Evolutionary conservation across 2,797 vertebrate species (phyloP).

Genomic region (Ptychadena robeensis): DNA sequence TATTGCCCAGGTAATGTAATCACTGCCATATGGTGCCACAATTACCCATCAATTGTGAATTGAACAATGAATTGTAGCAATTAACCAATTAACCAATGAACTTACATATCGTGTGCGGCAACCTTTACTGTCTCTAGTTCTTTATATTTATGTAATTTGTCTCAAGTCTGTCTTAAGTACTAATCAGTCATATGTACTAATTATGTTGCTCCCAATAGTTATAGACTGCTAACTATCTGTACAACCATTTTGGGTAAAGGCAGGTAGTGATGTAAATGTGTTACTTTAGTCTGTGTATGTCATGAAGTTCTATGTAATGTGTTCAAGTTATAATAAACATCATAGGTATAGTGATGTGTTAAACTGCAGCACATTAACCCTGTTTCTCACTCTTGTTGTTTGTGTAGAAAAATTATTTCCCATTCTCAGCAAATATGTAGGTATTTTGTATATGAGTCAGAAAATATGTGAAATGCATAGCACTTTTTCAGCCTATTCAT

Average conservation of each 20-base stretch:
- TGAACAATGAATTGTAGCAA: too few relatives aligned
- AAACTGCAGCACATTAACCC: neutral
- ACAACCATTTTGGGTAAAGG: too few relatives aligned
- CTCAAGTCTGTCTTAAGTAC: too few relatives aligned
- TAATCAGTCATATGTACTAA: too few relatives aligned
- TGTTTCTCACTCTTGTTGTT: neutral
- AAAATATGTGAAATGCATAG: neutral
- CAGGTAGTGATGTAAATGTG: slow-evolving; percentile 36
- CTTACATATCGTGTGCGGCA: too few relatives aligned
- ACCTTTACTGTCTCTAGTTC: too few relatives aligned
- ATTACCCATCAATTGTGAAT: too few relatives aligned
- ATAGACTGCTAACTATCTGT: slow-evolving; percentile 24
- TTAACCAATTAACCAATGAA: too few relatives aligned
- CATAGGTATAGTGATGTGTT: neutral
- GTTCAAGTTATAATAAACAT: neutral
- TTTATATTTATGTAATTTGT: too few relatives aligned
- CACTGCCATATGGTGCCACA: too few relatives aligned
- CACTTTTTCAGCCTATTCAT: neutral
- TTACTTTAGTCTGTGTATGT: neutral
- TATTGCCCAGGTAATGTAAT: too few relatives aligned
- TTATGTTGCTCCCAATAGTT: too few relatives aligned
- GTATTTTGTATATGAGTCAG: neutral
- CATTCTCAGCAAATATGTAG: neutral
- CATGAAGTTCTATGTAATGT: neutral
- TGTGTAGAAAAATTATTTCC: neutral